A percentile compares a stretch with the other conserved stretches of the same genome.
These are phyloP conservation scores for Phengaris alcon DNA, from an alignment of 2,888 invertebrate genomes.

Conservation along the genomic window DNA sequence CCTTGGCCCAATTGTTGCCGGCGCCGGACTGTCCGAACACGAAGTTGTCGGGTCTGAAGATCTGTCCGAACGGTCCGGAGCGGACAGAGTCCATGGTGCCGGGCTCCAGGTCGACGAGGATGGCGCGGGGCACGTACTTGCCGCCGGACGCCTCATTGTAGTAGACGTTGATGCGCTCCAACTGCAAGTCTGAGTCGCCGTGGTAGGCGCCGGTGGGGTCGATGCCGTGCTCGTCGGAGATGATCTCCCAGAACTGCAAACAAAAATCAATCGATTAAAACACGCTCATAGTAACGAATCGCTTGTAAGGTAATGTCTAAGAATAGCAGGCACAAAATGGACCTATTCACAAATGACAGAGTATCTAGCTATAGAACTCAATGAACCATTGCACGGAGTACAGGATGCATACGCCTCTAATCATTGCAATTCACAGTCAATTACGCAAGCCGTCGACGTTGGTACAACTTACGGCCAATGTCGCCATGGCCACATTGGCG, in stretches of 20 bases:
- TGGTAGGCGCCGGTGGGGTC: conserved; percentile 94
- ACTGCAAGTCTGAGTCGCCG: conserved; percentile 93
- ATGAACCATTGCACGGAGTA: conserved; percentile 59
- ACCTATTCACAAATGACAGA: conserved; percentile 12
- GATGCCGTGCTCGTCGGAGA: conserved; percentile 96
- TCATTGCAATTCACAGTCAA: conserved; percentile 47
- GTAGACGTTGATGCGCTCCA: conserved; percentile 97
- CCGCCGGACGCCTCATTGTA: conserved; percentile 90
- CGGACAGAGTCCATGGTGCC: conserved; percentile 24
- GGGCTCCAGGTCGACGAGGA: conserved; percentile 24
- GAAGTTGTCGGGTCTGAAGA: conserved; percentile 71
- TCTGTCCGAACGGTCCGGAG: conserved; percentile 21
- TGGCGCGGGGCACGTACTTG: conserved; percentile 27
- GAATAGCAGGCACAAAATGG: not conserved
- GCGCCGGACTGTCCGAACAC: conserved; percentile 83
- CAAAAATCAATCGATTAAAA: conserved; percentile 70
- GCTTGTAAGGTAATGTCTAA: conserved; percentile 2
- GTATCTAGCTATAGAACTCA: conserved; percentile 49
- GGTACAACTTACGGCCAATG: conserved; percentile 56
- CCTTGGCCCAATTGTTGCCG: conserved; percentile 82
- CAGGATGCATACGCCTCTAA: conserved; percentile 67
- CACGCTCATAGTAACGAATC: not conserved
- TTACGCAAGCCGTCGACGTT: conserved; percentile 71
- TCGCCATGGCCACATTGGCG: conserved; percentile 54
- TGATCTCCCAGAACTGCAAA: conserved; percentile 91